phyloP scores from a whole-genome alignment of 2,113 vertebrate genomes.

The Otocyon megalotis region DNA sequence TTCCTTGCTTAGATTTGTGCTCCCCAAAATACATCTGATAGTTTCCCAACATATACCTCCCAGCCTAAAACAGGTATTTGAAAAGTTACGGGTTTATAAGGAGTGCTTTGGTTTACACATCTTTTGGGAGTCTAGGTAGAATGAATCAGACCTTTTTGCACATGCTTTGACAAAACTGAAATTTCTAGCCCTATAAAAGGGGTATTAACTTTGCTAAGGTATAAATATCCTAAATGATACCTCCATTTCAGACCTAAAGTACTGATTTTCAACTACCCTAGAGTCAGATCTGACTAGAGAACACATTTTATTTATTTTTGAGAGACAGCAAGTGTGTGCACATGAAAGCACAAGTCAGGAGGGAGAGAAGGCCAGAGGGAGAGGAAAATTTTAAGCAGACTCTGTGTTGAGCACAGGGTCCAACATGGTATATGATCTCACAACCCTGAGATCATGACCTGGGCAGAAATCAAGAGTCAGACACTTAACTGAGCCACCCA shows the following conservation, averaged over 20 bases:
- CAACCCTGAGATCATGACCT: not conserved
- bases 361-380: not conserved
- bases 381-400: not conserved
- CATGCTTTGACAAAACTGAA: not conserved
- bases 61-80: not conserved
- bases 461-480: not conserved
- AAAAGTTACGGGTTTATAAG: slow-evolving; percentile 17
- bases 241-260: not conserved
- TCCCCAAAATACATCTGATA: not conserved
- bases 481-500: not conserved
- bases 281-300: not conserved
- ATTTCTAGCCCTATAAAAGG: not conserved
- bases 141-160: not conserved
- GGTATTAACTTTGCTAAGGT: not conserved
- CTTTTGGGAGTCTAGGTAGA: not conserved
- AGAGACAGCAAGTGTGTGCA: not conserved
- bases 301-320: not conserved
- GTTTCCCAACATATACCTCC: not conserved
- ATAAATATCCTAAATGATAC: not conserved
- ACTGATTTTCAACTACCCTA: not conserved
- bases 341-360: not conserved
- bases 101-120: not conserved
- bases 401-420: not conserved
- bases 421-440: not conserved
- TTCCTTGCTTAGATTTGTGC: not conserved